Base-by-base conservation (phyloP, 2,888 invertebrate species). In the Xestia ashworthii region DNA sequence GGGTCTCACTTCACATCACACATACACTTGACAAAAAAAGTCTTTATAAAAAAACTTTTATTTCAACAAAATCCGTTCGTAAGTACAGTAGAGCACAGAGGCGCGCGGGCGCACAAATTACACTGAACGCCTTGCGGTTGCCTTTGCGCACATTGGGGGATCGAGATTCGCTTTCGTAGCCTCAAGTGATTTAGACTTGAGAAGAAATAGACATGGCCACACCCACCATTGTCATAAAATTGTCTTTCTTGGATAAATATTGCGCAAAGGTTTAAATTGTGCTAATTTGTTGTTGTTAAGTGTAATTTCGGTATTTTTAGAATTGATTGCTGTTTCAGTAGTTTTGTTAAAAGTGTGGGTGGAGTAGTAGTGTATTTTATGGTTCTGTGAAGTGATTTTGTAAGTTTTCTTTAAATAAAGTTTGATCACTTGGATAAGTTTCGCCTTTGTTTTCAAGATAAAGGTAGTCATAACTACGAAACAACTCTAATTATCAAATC, bases 131-230 rank as follows among this genome's bases (percentile, higher is more conserved):
- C 67, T 86, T 89, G 89, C 70, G 84, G 85, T 85, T 74, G 74
- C 76, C 77, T 90, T 90, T 91, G 89, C 92, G 92, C 92, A 93
- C 94, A 93, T 94, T 94, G 92, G 93, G 93, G 91, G 91, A 92
- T 92, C 91, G 94, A 95, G 95, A 96, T 95, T 96, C 95, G 95
- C 95, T 95, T 95, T 95, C 94, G 93, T 93, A 93, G 92, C 92
- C 92, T 91, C 92, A 90, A 91, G 90, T 89, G 93, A 92, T 92
- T 92, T 91, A 95, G 96, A 92, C 89, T 87, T 94, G 91, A 86
- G 91, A 93, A 94, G 89, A 90, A 88, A 91, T 89, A 96, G 96
- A 96, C 85, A 84, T 87, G 95, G 91, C 94, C 50, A 14, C 3
- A 60, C 3, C 32, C 3, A 9, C 3, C 12, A 48, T 38, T 22